Evolutionary conservation across 2,113 vertebrate species (phyloP).

Genomic region (Leptobrachium ailaonicum): DNA sequence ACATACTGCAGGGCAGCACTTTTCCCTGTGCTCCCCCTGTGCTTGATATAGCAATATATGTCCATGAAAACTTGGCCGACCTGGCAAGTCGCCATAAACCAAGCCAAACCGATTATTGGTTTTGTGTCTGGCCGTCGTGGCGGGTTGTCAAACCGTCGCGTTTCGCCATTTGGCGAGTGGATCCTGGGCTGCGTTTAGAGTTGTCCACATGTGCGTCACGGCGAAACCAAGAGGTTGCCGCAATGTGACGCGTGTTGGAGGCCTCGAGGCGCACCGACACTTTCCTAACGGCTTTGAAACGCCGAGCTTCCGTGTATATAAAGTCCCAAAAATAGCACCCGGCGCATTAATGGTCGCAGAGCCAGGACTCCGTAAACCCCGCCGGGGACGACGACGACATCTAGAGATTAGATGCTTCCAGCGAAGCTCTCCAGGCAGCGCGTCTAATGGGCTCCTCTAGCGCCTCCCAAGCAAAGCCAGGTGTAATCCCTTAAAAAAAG

Average conservation of each 20-base stretch:
- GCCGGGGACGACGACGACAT: background rate
- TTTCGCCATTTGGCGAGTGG: too few species aligned
- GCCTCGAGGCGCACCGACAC: background rate
- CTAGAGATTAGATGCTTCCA: conserved; percentile 22
- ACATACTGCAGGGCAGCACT: too few species aligned
- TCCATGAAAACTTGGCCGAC: too few species aligned
- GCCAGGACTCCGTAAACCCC: background rate
- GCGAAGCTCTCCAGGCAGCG: background rate
- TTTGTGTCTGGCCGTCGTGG: too few species aligned
- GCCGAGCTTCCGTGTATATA: conserved; percentile 6
- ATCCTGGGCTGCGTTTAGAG: too few species aligned
- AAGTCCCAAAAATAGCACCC: conserved; percentile 15
- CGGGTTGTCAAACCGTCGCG: too few species aligned
- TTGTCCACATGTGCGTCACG: too few species aligned
- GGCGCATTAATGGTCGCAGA: background rate
- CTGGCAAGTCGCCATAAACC: too few species aligned
- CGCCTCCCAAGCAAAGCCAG: background rate
- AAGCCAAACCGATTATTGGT: too few species aligned
- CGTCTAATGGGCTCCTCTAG: conserved; percentile 5
- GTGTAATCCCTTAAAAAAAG: conserved; percentile 12
- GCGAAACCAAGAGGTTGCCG: background rate
- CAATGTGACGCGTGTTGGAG: conserved; percentile 3
- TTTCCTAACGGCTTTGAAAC: background rate
- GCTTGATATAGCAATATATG: too few species aligned
- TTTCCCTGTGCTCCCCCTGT: too few species aligned